These are phyloP conservation scores for Oncorhynchus masou DNA, from an alignment of 2,113 vertebrate species.

Conservation along the genomic window DNA sequence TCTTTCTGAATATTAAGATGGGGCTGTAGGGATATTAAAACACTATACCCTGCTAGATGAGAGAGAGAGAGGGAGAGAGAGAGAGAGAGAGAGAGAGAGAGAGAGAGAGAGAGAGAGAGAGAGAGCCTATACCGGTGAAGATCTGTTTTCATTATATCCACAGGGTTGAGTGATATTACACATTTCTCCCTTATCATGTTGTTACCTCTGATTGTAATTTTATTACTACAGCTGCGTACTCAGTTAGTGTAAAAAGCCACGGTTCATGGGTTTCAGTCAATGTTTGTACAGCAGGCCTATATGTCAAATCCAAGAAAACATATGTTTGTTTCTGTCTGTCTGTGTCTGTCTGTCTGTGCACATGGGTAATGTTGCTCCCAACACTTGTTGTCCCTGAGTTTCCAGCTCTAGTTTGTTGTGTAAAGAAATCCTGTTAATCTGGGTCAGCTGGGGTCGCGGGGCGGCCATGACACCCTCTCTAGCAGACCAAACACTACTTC, in stretches of 20 bases:
- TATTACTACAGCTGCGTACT: neutral
- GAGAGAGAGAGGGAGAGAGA: conserved; percentile 1
- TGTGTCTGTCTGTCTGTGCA: neutral
- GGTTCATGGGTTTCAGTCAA: neutral
- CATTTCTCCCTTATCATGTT: conserved; percentile 41
- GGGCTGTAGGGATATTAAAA: conserved; percentile 54
- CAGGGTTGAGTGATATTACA: conserved; percentile 22
- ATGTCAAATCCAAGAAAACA: neutral
- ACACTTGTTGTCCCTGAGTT: too few species aligned
- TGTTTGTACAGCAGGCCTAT: neutral
- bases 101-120: too few species aligned
- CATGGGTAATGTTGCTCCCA: neutral
- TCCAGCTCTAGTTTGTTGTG: too few species aligned
- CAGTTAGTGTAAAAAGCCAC: neutral
- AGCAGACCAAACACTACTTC: conserved; percentile 39
- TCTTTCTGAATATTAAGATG: conserved; percentile 57
- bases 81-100: too few species aligned
- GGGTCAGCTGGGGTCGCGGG: too few species aligned
- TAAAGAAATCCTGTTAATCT: too few species aligned
- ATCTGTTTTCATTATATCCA: neutral
- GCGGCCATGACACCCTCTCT: too few species aligned
- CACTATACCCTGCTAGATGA: conserved; percentile 38
- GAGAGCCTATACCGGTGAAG: neutral
- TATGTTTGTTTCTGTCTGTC: too few species aligned
- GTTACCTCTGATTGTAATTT: neutral